Evolutionary conservation across 2,888 invertebrate genomes (phyloP).

Genomic region (Acanthosepion lycidas): DNA sequence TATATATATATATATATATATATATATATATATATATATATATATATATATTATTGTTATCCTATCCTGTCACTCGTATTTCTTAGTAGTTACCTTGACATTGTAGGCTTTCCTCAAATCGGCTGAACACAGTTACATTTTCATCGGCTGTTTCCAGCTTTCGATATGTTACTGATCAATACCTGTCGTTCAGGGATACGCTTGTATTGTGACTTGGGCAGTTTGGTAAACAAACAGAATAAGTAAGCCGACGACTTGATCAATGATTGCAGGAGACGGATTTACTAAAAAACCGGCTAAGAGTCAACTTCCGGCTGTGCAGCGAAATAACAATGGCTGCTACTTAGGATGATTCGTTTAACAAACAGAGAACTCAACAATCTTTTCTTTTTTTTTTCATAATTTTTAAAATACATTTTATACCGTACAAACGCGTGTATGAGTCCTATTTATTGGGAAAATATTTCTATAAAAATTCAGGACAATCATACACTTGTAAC

Average conservation of each 20-base stretch:
- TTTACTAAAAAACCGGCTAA: neutral
- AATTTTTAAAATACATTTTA: neutral
- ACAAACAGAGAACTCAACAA: neutral
- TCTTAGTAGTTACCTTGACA: too few relatives aligned
- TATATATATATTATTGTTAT: too few relatives aligned
- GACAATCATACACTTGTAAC: too few relatives aligned
- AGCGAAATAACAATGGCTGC: neutral
- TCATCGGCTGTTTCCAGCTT: neutral
- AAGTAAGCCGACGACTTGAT: neutral
- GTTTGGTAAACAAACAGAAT: neutral
- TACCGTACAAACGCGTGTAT: too few relatives aligned
- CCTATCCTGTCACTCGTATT: too few relatives aligned
- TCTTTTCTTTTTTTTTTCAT: neutral
- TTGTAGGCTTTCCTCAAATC: neutral
- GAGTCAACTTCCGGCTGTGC: neutral
- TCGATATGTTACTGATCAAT: neutral
- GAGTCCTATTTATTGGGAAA: too few relatives aligned
- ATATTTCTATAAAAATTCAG: too few relatives aligned
- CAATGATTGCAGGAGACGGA: neutral
- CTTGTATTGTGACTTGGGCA: neutral
- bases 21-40: too few relatives aligned
- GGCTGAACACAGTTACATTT: neutral
- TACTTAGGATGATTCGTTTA: neutral
- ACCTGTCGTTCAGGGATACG: neutral
- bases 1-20: too few relatives aligned